Base-by-base conservation (phyloP, 2,113 vertebrate species). In the Chaetura pelagica region DNA sequence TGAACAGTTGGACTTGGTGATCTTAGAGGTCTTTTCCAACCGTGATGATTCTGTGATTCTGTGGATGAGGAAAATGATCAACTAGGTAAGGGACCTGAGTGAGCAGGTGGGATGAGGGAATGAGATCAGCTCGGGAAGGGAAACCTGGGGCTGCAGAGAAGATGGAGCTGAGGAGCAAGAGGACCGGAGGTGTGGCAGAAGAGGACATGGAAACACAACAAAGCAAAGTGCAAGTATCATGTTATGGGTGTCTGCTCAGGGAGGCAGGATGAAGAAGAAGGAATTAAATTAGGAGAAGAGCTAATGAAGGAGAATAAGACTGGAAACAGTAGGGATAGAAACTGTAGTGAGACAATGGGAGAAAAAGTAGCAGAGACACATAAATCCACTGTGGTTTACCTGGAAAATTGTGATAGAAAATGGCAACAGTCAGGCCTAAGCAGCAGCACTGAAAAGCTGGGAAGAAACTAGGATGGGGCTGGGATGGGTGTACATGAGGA, bases 371-470 rank as follows among this genome's bases (percentile, higher is more conserved):
- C 46, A 18, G 19, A 82, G 79, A 73, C 5, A 19, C 3, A 9
- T 27, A 30, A n/a, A 71, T 58, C 11, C 0, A 0, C 30, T 40
- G 10, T 84, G 35, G 5, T 23, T 68, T 2, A 1, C 27, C 30
- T 73, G 18, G 10, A 29, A 69, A 73, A 12, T 12, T 75, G 11
- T 57, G 18, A 42, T 1, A 8, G 42, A 73, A 61, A 90, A 69
- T n/a, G 23, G 32, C 12, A 94, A 80, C 44, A 19, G 15, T 8
- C 49, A 34, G 49, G 14, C 49, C 32, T 67, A 8, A 55, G 26
- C 4, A 54, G 38, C 30, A 81, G 35, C 48, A 34, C 32, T 27
- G 32, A 72, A 68, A 75, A 72, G 15, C 26, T 30, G 35, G 9
- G 6, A 78, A 4, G 11, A 74, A 77, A 30, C 42, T 38, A 17